These are phyloP conservation scores for Leptothorax acervorum DNA, from an alignment of 2,888 invertebrate species.

Conservation along the genomic window DNA sequence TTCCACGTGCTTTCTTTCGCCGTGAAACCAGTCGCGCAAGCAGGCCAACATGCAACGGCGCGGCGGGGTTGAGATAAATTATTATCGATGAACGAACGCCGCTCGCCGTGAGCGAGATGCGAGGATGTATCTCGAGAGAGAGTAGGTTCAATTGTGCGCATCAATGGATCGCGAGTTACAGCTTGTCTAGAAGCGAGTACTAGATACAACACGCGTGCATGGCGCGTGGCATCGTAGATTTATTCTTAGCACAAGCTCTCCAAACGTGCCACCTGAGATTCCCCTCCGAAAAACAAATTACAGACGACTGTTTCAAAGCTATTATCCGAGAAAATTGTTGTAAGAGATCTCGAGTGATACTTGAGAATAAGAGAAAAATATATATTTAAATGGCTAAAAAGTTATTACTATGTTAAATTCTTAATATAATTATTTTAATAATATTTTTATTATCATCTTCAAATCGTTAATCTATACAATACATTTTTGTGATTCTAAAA, in stretches of 20 bases:
- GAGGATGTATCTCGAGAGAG: neutral
- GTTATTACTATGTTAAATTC: neutral
- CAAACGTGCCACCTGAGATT: slow-evolving; percentile 56
- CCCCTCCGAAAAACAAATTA: slow-evolving; percentile 61
- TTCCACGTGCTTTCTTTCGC: slow-evolving; percentile 51
- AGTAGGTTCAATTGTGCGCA: neutral
- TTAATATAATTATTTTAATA: neutral
- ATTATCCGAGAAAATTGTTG: neutral
- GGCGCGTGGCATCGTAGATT: slow-evolving; percentile 69
- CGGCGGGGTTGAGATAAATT: slow-evolving; percentile 54
- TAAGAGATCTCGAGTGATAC: neutral
- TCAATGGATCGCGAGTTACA: slow-evolving; percentile 55
- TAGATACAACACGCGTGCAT: slow-evolving; percentile 35
- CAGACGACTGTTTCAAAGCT: neutral
- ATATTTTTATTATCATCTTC: neutral
- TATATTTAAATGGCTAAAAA: neutral
- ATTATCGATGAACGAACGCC: slow-evolving; percentile 30
- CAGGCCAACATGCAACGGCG: slow-evolving; percentile 26
- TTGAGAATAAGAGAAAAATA: neutral
- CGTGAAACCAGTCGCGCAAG: slow-evolving; percentile 58
- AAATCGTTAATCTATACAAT: neutral
- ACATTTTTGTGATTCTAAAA: neutral
- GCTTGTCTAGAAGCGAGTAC: slow-evolving; percentile 65
- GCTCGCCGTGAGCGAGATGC: slow-evolving; percentile 5
- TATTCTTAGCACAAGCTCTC: slow-evolving; percentile 66